These are phyloP conservation scores for Drosophila quasianomalipes DNA, from an alignment of 2,888 invertebrate species.

Conservation along the genomic window DNA sequence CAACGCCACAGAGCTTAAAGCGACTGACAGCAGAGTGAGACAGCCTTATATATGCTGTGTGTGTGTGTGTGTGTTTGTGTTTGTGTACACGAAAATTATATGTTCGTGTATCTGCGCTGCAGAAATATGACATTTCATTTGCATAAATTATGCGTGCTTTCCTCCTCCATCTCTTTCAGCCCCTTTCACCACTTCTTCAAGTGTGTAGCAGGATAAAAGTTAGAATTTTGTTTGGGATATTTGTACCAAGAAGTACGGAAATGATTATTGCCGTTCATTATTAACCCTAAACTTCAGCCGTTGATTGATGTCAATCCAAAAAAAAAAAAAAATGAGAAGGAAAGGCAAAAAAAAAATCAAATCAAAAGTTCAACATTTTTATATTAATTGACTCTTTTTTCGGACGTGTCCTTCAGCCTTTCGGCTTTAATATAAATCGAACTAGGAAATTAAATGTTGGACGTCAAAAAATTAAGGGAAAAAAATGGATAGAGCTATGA, in stretches of 20 bases:
- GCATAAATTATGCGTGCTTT: constrained; percentile 62
- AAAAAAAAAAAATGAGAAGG: constrained; percentile 7
- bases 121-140: constrained; percentile 67
- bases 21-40: not conserved
- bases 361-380: constrained; percentile 64
- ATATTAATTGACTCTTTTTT: constrained; percentile 51
- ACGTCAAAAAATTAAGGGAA: constrained; percentile 9
- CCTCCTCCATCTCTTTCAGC: not conserved
- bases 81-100: constrained; percentile 1
- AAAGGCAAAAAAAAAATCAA: constrained; percentile 19
- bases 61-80: not conserved
- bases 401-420: constrained; percentile 10
- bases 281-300: constrained; percentile 28
- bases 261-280: constrained; percentile 28
- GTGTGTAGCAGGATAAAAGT: not conserved
- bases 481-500: not conserved
- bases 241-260: constrained; percentile 7
- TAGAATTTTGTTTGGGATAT: constrained; percentile 17
- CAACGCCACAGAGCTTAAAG: not conserved
- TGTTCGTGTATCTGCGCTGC: constrained; percentile 40
- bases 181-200: not conserved
- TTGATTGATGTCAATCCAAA: constrained; percentile 47
- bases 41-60: not conserved
- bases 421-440: constrained; percentile 48
- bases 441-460: constrained; percentile 54